phyloP scores from a whole-genome alignment of 2,797 vertebrate genomes.

The Bradypodion ventrale region DNA sequence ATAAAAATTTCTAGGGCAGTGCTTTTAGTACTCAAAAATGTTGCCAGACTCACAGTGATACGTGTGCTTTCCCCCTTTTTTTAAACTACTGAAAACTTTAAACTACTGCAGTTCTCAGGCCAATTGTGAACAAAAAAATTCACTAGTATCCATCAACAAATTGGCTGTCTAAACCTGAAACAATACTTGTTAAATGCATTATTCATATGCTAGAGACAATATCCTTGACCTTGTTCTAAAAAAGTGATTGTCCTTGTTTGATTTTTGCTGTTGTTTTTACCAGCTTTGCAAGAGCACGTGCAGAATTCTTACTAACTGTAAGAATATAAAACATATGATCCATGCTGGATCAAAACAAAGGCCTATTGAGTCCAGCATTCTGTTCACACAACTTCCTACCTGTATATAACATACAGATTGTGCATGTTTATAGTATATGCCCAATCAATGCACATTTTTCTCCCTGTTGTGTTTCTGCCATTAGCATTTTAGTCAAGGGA shows the following conservation, averaged over 20 bases:
- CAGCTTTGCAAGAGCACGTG: neutral
- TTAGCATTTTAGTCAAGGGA: no score
- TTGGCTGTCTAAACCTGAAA: neutral
- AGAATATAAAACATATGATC: neutral
- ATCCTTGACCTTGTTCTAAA: neutral
- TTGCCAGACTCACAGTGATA: constrained; percentile 60
- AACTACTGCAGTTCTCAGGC: constrained; percentile 47
- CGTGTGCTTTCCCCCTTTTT: constrained; percentile 31
- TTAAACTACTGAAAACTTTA: constrained; percentile 45
- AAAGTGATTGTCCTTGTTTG: neutral
- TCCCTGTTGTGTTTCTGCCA: neutral
- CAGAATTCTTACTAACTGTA: neutral
- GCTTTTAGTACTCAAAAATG: constrained; percentile 52
- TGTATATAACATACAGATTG: no score
- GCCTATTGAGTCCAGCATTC: neutral
- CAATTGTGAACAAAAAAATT: constrained; percentile 45
- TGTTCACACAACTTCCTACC: neutral
- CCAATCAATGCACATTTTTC: neutral
- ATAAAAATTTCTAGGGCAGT: constrained; percentile 56
- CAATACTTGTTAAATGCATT: neutral
- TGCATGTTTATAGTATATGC: no score
- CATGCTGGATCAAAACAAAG: neutral
- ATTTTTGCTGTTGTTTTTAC: neutral
- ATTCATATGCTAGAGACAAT: neutral
- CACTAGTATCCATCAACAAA: constrained; percentile 37